Evolutionary conservation across 2,113 vertebrate genomes (phyloP).

Genomic region (Amblyornis subalaris): DNA sequence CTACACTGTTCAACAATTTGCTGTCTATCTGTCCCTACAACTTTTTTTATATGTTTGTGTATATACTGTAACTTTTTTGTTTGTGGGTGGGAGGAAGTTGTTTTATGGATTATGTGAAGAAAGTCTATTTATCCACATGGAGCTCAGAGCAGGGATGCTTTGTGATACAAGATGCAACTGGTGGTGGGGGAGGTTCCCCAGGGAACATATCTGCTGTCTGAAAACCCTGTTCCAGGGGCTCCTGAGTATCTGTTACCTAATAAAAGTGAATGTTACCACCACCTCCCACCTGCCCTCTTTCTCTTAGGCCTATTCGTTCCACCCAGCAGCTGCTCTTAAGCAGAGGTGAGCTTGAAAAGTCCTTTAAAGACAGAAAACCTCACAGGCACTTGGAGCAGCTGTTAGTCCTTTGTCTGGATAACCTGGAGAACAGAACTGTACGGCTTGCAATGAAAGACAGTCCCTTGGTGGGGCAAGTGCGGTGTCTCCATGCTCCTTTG

Average conservation of each 20-base stretch:
- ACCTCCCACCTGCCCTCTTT: background rate
- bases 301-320: background rate
- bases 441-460: rapidly evolving
- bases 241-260: slow-evolving; percentile 31
- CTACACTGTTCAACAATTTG: background rate
- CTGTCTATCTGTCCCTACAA: slow-evolving; percentile 24
- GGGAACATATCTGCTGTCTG: slow-evolving; percentile 2
- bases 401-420: background rate
- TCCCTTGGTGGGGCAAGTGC: background rate
- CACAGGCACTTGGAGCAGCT: rapidly evolving
- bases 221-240: slow-evolving; percentile 26
- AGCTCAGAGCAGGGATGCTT: slow-evolving; percentile 11
- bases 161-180: background rate
- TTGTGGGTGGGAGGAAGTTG: background rate
- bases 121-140: slow-evolving; percentile 52
- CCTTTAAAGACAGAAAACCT: background rate
- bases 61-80: slow-evolving; percentile 41
- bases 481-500: background rate
- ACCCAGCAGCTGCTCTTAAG: background rate
- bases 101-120: slow-evolving; percentile 28
- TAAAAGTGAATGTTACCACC: slow-evolving; percentile 48
- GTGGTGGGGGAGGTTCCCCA: slow-evolving; percentile 12
- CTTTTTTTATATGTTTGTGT: slow-evolving; percentile 35
- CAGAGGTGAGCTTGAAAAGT: background rate
- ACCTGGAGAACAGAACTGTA: background rate